Conservation (phyloP, 2,113 vertebrate species). For the Salvelinus sp. region DNA sequence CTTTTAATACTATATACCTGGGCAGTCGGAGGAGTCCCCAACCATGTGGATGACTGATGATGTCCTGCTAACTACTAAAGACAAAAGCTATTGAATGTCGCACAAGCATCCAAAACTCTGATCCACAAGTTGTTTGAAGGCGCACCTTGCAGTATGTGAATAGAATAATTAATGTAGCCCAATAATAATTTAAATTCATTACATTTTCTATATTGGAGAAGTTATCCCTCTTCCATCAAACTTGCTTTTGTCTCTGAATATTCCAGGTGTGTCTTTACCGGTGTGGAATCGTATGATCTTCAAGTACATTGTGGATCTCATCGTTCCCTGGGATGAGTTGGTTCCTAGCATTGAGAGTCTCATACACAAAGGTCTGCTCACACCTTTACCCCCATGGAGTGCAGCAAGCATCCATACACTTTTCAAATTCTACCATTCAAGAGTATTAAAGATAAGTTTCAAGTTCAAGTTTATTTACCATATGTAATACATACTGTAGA, state of each 20-base stretch:
- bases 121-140: slow-evolving; percentile 59
- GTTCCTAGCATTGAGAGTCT: slow-evolving; percentile 59
- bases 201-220: too few relatives aligned
- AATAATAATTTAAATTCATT: too few relatives aligned
- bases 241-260: slow-evolving; percentile 21
- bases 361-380: slow-evolving; percentile 61
- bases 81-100: slow-evolving; percentile 40
- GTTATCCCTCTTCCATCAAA: background rate
- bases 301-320: slow-evolving; percentile 73
- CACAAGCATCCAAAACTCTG: slow-evolving; percentile 57
- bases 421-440: too few relatives aligned
- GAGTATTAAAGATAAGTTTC: too few relatives aligned
- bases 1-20: slow-evolving; percentile 60
- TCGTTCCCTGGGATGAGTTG: slow-evolving; percentile 66
- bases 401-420: too few relatives aligned
- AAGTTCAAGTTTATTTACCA: too few relatives aligned
- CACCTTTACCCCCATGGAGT: background rate
- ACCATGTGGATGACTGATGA: slow-evolving; percentile 54
- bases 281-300: slow-evolving; percentile 57
- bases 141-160: slow-evolving; percentile 31
- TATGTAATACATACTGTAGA: too few relatives aligned
- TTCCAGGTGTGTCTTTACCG: slow-evolving; percentile 58
- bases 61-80: slow-evolving; percentile 7
- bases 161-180: background rate
- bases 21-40: slow-evolving; percentile 60